Evolutionary conservation across 2,113 vertebrate genomes (phyloP).

Genomic region (Fukomys damarensis): DNA sequence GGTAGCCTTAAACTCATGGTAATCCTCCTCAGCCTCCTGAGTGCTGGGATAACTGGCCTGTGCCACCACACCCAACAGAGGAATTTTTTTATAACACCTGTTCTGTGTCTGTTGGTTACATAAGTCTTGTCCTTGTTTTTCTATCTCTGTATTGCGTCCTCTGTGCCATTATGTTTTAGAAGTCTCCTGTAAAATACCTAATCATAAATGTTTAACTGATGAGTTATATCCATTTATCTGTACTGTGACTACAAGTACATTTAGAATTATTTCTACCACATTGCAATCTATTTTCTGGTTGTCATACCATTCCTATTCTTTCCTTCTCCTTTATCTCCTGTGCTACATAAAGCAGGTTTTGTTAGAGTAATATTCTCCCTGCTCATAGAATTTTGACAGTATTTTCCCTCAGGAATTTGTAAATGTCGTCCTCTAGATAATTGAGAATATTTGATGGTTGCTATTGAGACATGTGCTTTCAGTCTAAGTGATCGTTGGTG

Average conservation of each 20-base stretch:
- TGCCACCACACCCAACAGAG: neutral
- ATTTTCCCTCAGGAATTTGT: neutral
- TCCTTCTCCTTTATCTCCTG: neutral
- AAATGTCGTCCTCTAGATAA: neutral
- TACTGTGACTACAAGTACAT: neutral
- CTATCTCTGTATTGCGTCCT: neutral
- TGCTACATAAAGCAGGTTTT: neutral
- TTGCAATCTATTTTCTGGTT: neutral
- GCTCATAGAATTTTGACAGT: neutral
- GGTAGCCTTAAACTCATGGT: neutral
- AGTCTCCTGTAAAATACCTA: neutral
- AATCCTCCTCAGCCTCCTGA: neutral
- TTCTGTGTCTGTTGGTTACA: neutral
- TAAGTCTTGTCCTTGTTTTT: neutral
- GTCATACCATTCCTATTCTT: neutral
- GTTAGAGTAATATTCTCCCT: neutral
- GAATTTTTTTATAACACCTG: conserved; percentile 15
- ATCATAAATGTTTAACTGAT: neutral
- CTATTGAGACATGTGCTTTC: neutral
- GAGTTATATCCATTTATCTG: neutral
- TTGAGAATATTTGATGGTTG: neutral
- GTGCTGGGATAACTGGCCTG: neutral
- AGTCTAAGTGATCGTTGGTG: neutral
- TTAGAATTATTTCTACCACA: neutral
- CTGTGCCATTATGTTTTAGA: neutral